Evolutionary conservation across 2,113 vertebrate species (phyloP), one percentile per base, ranked within the genome.

Genomic region (Trochalopteron elliotii): DNA sequence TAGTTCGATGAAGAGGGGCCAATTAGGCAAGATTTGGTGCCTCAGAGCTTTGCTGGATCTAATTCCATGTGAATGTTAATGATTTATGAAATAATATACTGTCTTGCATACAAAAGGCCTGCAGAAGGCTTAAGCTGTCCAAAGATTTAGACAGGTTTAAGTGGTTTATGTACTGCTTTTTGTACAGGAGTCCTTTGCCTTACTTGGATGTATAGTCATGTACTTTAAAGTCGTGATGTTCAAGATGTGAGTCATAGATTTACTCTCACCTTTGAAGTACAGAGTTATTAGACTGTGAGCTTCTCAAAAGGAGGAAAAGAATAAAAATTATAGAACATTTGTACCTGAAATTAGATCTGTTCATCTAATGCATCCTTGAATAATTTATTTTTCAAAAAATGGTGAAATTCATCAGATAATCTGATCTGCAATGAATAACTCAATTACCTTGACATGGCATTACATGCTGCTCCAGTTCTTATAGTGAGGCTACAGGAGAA

Each of bases 241-340:
- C 91, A 70, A 96, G 55, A 83, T 63, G 12, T 81, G 39, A 88
- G 88, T 96, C 85, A 95, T 60, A 96, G 91, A 89, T 97, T 91
- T 96, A 96, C 57, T 96, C 93, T 92, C 96, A 80, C 90, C 89
- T 97, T 97, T 97, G 64, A 97, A 55, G 50, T 78, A 63, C 39
- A 20, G 87, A 79, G 27, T 94, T 94, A 83, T 90, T 80, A 83
- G 91, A 30, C 37, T 77, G 76, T 42, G 72, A 96, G 69, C 35
- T 79, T 94, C 83, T 96, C 64, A 93, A 82, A 65, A 95, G 24
- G 27, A 35, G 47, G n/a, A 94, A 82, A 87, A 89, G 35, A 97
- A 92, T 53, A 90, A 86, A 65, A 96, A 76, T 80, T 95, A 95
- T 92, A 85, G 82, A 93, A 87, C 45, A 45, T 23, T 92, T 87